Percentiles rank a stretch among this genome's conserved stretches.
Conservation (phyloP, 2,888 invertebrate species). For the Lasioglossum leucozonium region DNA sequence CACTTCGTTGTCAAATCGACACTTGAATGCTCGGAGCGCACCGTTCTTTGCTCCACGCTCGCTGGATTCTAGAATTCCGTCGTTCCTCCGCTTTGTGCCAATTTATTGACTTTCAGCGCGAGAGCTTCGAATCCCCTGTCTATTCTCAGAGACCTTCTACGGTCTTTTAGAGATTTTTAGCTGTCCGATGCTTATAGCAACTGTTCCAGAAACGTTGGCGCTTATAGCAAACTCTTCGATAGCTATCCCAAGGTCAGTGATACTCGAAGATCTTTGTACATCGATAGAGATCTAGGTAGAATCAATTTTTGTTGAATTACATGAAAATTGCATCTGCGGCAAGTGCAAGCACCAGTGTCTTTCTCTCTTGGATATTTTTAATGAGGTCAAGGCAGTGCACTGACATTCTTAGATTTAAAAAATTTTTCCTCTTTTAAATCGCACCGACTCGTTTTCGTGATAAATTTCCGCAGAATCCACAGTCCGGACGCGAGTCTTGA, state of each 20-base stretch:
- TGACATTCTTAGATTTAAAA: not conserved
- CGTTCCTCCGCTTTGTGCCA: not conserved
- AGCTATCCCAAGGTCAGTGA: too few species aligned
- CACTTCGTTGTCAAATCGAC: constrained; percentile 38
- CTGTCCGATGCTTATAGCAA: not conserved
- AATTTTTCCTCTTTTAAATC: not conserved
- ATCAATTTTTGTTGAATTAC: too few species aligned
- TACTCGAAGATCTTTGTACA: too few species aligned
- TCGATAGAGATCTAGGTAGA: not conserved
- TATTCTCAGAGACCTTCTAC: not conserved
- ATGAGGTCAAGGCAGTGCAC: not conserved
- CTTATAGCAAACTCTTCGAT: not conserved
- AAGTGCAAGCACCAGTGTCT: too few species aligned
- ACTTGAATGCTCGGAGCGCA: constrained; percentile 13
- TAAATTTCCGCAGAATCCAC: not conserved
- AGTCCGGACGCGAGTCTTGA: not conserved
- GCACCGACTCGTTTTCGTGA: not conserved
- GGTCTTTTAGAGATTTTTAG: not conserved
- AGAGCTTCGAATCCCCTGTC: not conserved
- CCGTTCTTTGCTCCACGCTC: not conserved
- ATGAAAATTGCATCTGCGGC: too few species aligned
- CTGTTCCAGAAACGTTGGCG: not conserved
- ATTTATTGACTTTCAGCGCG: not conserved
- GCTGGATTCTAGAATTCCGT: not conserved
- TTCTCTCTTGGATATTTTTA: not conserved